A percentile compares a stretch with the other conserved stretches of the same genome.
These are phyloP conservation scores for Oreochromis spilurus DNA, from an alignment of 2,113 vertebrate species.

Conservation along the genomic window DNA sequence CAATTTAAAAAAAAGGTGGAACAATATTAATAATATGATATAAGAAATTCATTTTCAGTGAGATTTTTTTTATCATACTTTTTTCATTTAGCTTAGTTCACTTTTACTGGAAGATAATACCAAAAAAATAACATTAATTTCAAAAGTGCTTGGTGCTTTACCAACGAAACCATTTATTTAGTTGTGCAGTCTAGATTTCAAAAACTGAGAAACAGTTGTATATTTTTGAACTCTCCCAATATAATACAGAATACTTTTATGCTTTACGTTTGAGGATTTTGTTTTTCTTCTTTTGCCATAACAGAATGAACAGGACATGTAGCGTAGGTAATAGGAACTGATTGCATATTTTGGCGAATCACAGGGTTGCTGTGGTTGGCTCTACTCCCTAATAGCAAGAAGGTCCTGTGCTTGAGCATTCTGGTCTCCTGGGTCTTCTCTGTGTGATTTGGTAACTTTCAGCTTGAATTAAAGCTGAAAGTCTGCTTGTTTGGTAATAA, in stretches of 20 bases:
- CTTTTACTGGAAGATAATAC: not conserved
- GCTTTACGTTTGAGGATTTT: not conserved
- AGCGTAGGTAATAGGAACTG: not conserved
- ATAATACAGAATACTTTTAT: not conserved
- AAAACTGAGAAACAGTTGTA: not conserved
- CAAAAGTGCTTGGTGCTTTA: not conserved
- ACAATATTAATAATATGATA: not conserved
- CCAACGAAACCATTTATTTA: not conserved
- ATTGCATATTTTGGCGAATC: not conserved
- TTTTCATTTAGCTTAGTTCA: not conserved
- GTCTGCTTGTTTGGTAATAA: not conserved
- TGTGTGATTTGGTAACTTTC: not conserved
- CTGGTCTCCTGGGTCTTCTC: not conserved
- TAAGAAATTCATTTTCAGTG: not conserved
- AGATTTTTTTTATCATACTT: not conserved
- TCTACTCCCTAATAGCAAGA: not conserved
- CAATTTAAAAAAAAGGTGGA: not conserved
- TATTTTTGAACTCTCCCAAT: not conserved
- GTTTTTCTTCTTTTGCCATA: not conserved
- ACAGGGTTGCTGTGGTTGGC: not conserved
- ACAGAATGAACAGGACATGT: not conserved
- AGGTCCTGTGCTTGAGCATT: not conserved
- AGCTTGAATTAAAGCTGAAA: not conserved
- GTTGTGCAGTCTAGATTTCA: not conserved
- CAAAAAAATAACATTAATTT: not conserved